These are phyloP conservation scores for Adelges cooleyi DNA, from an alignment of 1,140 invertebrate species.

Conservation along the genomic window DNA sequence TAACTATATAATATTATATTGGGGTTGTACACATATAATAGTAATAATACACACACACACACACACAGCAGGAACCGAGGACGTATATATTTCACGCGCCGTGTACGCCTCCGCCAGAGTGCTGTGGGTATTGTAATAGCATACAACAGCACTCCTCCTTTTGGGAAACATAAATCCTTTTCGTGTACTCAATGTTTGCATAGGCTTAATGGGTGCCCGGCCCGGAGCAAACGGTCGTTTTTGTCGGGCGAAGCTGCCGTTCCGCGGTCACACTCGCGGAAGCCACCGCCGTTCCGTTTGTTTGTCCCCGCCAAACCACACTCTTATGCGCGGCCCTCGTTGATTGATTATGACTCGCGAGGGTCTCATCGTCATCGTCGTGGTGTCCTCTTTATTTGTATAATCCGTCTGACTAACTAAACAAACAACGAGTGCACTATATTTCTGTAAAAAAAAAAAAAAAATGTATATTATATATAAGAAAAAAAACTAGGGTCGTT, in stretches of 20 bases:
- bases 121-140: too few relatives aligned
- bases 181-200: constrained; percentile 4
- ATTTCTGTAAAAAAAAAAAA: neutral
- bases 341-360: constrained; percentile 23
- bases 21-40: neutral
- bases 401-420: constrained; percentile 25
- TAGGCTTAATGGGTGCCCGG: constrained; percentile 8
- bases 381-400: constrained; percentile 19
- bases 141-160: neutral
- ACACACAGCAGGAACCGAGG: neutral
- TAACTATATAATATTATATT: neutral
- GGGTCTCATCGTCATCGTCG: neutral
- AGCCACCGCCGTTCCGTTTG: neutral
- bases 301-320: neutral
- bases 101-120: too few relatives aligned
- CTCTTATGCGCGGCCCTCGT: neutral
- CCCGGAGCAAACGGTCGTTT: constrained; percentile 7
- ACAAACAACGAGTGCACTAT: constrained; percentile 1
- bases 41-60: neutral
- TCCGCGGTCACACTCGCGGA: neutral
- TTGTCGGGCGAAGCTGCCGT: constrained; percentile 4
- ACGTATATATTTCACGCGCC: neutral
- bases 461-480: neutral
- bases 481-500: too few relatives aligned
- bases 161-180: constrained; percentile 5